Evolutionary conservation across 2,797 vertebrate species (phyloP), one percentile per base, ranked within the genome.

Genomic region (Oryzias sinensis): DNA sequence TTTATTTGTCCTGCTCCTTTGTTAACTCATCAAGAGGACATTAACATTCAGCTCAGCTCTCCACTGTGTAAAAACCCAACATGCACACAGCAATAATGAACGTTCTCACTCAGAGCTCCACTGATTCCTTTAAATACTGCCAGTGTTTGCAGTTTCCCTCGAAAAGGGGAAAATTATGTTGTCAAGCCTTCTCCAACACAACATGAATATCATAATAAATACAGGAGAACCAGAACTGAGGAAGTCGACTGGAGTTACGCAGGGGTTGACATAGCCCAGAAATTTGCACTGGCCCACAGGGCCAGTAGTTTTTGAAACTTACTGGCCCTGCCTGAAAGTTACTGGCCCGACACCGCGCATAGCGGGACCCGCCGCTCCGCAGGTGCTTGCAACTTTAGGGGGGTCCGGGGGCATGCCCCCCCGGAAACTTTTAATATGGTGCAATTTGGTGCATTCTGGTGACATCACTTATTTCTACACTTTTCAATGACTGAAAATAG

Each of bases 31-130:
- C 65, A 73, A 65, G 72, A 68, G 60, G 54, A 45, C 43, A 33
- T 44, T 63, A 59, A 62, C 56, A 77, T 74, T 80, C 65, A 47
- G 25, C 33, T 33, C 69, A 76, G 49, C 51, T 53, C 62, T 57
- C 44, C 24, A 44, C 59, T 54, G 40, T 52, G 61, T 45, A 13
- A 69, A 69, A 72, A 49, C 18, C 65, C 18, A 6, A 55, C 0
- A 18, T 58, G 45, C 48, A 54, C 43, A 58, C 43, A 58, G 68
- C 52, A 59, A 59, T 62, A 55, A 70, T 41, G 33, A 75, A 47
- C 40, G 58, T 42, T 48, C 44, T 46, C 40, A 56, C 27, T 60
- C 55, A 8, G 41, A 50, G 46, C 18, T 27, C 16, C 27, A 46
- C 20, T 3, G 45, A 25, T 59, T 53, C n/a, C 25, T 66, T 18